Evolutionary conservation across 1,140 invertebrate species (phyloP).

Genomic region (Drosophila malerkotliana): DNA sequence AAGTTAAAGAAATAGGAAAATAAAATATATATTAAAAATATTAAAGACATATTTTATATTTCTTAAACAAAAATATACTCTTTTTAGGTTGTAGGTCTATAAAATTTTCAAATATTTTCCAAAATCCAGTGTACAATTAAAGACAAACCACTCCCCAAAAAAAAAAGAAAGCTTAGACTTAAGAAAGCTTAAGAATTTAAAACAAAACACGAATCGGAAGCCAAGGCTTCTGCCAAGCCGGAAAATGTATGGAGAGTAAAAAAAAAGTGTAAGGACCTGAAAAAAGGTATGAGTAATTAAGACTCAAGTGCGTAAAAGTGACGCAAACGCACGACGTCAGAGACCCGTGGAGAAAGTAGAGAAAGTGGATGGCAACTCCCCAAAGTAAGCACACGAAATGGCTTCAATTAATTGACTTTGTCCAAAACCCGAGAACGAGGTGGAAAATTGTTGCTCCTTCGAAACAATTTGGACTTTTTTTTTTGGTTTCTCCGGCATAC

Average conservation of each 20-base stretch:
- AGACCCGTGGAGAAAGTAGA: conserved; percentile 9
- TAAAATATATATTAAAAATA: neutral
- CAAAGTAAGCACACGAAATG: conserved; percentile 41
- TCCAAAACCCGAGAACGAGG: neutral
- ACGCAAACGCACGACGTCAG: conserved; percentile 42
- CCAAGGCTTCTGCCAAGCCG: neutral
- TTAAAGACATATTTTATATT: no score
- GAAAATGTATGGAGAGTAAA: neutral
- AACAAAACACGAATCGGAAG: neutral
- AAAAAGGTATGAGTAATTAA: conserved; percentile 68
- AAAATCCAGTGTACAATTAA: neutral
- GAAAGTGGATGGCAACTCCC: neutral
- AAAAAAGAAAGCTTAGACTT: neutral
- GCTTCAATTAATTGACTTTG: conserved; percentile 71
- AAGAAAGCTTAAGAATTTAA: conserved; percentile 7
- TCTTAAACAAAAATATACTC: no score
- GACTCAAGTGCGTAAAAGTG: conserved; percentile 67
- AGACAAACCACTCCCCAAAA: conserved; percentile 4
- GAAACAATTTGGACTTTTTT: conserved; percentile 5
- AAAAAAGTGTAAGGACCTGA: neutral
- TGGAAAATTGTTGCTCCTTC: conserved; percentile 14
- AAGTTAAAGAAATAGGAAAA: conserved; percentile 4
- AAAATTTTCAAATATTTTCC: no score
- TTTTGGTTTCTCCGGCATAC: conserved; percentile 28
- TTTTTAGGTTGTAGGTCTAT: no score